These are phyloP conservation scores for Anseranas semipalmata DNA, from an alignment of 2,113 vertebrate genomes.

Conservation along the genomic window DNA sequence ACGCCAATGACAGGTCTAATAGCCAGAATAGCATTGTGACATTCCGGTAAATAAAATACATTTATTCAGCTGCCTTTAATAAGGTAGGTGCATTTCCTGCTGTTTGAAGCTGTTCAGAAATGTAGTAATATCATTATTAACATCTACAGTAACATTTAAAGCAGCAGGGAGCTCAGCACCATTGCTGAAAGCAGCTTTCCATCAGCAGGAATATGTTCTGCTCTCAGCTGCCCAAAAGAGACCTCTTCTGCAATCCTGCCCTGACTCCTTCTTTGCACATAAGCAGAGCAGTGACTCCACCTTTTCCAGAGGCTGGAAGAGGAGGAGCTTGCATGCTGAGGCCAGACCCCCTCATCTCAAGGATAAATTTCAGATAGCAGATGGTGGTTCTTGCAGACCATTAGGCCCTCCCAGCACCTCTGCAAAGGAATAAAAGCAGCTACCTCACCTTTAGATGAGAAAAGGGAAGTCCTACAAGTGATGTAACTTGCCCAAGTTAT, in stretches of 20 bases:
- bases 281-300: not conserved
- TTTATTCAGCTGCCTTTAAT: not conserved
- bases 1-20: not conserved
- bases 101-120: not conserved
- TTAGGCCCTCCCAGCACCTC: not conserved
- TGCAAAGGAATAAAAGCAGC: not conserved
- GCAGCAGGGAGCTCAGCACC: not conserved
- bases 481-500: not conserved
- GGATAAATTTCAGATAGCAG: rapidly evolving
- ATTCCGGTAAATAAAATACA: not conserved
- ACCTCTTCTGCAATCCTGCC: rapidly evolving
- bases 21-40: not conserved
- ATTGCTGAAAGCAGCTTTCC: not conserved
- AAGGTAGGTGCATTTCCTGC: not conserved
- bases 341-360: too few species aligned
- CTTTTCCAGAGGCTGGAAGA: not conserved
- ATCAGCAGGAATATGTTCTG: not conserved
- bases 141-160: not conserved
- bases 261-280: not conserved
- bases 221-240: not conserved
- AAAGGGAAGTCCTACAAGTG: not conserved
- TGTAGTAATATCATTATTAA: not conserved
- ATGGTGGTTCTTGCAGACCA: not conserved
- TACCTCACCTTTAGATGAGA: not conserved
- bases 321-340: not conserved